Conservation (phyloP, 2,113 vertebrate genomes). For the Leptocoma aspasia region DNA sequence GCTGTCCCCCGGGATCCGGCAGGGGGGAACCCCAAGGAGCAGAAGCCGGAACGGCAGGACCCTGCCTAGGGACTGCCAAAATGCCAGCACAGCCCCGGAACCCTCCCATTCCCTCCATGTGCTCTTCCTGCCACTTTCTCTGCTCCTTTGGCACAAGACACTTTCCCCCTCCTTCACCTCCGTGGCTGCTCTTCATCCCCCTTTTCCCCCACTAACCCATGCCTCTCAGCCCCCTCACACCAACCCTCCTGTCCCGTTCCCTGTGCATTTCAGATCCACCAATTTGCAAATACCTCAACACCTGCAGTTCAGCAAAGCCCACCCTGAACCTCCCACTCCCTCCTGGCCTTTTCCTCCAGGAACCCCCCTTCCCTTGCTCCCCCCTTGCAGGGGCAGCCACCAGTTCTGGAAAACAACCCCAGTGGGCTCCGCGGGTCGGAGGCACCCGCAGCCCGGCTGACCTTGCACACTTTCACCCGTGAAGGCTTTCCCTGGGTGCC, state of each 20-base stretch:
- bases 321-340: rapidly evolving
- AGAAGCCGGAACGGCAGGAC: background rate
- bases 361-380: background rate
- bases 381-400: background rate
- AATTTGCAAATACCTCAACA: rapidly evolving
- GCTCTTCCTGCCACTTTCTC: background rate
- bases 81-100: rapidly evolving
- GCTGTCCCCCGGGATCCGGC: rapidly evolving
- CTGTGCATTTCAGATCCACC: background rate
- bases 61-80: background rate
- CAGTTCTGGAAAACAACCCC: rapidly evolving
- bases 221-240: background rate
- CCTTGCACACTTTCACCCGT: rapidly evolving
- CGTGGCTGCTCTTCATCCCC: background rate
- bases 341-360: background rate
- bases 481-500: background rate
- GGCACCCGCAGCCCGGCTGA: background rate
- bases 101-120: background rate
- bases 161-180: background rate
- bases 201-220: rapidly evolving
- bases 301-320: background rate
- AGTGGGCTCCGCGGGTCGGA: rapidly evolving
- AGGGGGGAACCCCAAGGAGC: background rate
- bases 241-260: background rate
- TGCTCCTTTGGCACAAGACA: background rate